Conservation (phyloP, 2,888 invertebrate species). For the Mylabris sibirica region DNA sequence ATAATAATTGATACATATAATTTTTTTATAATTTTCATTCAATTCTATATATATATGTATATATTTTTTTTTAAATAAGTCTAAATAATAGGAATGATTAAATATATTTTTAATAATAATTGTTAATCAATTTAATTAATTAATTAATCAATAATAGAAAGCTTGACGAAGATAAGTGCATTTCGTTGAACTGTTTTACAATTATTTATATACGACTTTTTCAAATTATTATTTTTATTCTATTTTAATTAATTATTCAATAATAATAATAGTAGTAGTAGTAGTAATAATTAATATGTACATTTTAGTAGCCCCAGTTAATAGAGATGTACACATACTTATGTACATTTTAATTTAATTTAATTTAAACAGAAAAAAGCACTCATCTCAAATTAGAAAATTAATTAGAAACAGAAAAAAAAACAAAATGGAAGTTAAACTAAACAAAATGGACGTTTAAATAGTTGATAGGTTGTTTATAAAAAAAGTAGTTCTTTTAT, state of each 20-base stretch:
- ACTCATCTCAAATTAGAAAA: background rate
- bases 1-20: background rate
- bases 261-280: background rate
- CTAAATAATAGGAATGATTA: conserved; percentile 14
- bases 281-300: conserved; percentile 5
- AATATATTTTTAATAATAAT: background rate
- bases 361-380: background rate
- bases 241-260: background rate
- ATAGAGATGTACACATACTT: background rate
- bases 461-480: background rate
- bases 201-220: background rate
- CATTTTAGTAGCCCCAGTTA: background rate
- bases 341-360: background rate
- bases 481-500: background rate
- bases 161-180: background rate
- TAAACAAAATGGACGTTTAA: conserved; percentile 3
- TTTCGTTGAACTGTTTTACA: conserved; percentile 4
- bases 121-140: background rate
- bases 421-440: background rate
- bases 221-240: background rate
- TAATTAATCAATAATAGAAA: conserved; percentile 3
- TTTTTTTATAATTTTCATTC: background rate
- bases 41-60: background rate
- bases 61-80: background rate
- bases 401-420: background rate